phyloP scores from a whole-genome alignment of 2,888 invertebrate genomes.

The Ophonus ardosiacus region DNA sequence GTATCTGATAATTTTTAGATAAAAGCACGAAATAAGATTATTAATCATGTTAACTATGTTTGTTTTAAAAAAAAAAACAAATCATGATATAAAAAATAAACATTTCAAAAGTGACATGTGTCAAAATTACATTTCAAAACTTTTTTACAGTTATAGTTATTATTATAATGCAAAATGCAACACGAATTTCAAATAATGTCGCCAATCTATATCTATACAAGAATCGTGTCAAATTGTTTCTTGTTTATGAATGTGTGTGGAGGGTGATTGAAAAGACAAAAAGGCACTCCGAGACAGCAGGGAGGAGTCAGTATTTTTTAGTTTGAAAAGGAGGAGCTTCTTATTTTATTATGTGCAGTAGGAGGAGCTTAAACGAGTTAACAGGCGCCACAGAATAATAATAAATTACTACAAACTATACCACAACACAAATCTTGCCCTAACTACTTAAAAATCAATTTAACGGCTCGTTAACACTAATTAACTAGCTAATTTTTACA shows the following conservation, averaged over 20 bases:
- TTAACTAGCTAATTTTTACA: background rate
- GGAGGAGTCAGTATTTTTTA: constrained; percentile 58
- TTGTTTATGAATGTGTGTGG: background rate
- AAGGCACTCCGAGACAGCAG: background rate
- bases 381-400: constrained; percentile 53
- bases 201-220: too few relatives aligned
- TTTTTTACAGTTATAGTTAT: background rate
- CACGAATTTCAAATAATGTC: too few relatives aligned
- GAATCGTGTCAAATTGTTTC: too few relatives aligned
- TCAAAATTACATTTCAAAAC: background rate
- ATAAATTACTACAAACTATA: constrained; percentile 51
- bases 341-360: constrained; percentile 53
- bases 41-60: background rate
- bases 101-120: background rate
- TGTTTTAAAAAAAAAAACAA: background rate
- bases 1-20: background rate
- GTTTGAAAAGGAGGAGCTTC: constrained; percentile 52
- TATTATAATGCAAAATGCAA: too few relatives aligned
- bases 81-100: background rate
- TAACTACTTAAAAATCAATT: constrained; percentile 22
- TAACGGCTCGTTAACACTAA: background rate
- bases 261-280: background rate
- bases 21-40: background rate
- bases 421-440: constrained; percentile 5
- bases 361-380: constrained; percentile 52